Base-by-base conservation (phyloP, 2,888 invertebrate species). In the Holacanthella duospinosa region DNA sequence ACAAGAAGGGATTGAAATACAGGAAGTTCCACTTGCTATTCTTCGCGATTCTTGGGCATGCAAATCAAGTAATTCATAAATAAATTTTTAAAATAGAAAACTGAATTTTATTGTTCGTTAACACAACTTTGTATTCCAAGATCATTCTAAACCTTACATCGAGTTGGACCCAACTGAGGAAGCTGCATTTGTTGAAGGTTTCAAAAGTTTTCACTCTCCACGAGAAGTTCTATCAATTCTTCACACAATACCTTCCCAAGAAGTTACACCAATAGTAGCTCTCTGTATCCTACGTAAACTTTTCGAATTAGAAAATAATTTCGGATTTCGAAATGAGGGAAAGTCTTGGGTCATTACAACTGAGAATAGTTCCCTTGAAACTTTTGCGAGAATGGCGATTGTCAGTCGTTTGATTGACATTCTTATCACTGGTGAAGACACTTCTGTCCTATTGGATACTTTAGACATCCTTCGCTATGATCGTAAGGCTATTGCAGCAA, bases 21-120 rank as follows among this genome's bases (percentile, higher is more conserved):
- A 84, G 71, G 87, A 87, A 75, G 78, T 87, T 57, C 86, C 86
- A 1, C 78, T 85, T 19, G 80, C 86, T 60, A 81, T 87, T 26
- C 28, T 64, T 29, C 12, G 48, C 6, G 48, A 48, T 48, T 4
- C 21, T 36, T 6, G 36, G 36, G 16, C 16, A 26, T 12, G 16
- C 19, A 9, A 44, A n/a, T n/a, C n/a, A n/a, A n/a, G n/a, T n/a
- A n/a, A n/a, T n/a, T n/a, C n/a, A n/a, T n/a, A 48, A 56, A 21
- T 9, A 54, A 21, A 16, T 25, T 59, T 29, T 28, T 29, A 43
- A 54, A 36, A 36, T 58, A 21, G 4, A 55, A 60, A 27, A 21
- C 44, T 6, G 9, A n/a, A n/a, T n/a, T n/a, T n/a, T n/a, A n/a
- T n/a, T n/a, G n/a, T n/a, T n/a, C n/a, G n/a, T n/a, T n/a, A n/a